These are phyloP conservation scores for Halyomorpha halys DNA, from an alignment of 1,140 invertebrate genomes.

Conservation along the genomic window DNA sequence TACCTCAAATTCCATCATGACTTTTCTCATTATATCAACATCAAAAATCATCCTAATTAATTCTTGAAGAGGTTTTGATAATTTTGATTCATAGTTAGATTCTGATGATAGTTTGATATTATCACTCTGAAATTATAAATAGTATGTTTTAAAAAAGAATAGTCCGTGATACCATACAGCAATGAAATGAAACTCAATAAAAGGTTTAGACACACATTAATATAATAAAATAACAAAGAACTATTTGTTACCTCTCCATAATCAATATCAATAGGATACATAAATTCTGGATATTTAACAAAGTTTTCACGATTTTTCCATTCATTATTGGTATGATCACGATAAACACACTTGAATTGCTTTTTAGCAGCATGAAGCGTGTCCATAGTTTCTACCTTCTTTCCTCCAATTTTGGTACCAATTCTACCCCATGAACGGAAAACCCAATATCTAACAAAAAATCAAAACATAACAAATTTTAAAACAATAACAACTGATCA, in stretches of 20 bases:
- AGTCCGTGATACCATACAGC: no score
- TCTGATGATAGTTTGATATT: constrained; percentile 19
- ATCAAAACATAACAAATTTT: constrained; percentile 1
- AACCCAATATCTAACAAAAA: constrained; percentile 56
- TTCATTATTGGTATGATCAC: constrained; percentile 75
- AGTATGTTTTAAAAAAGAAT: no score
- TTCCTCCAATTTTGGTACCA: constrained; percentile 81
- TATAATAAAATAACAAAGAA: no score
- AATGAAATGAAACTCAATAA: no score
- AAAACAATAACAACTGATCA: background rate
- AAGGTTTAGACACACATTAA: no score
- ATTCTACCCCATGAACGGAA: constrained; percentile 92
- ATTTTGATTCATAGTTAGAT: constrained; percentile 48
- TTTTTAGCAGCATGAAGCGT: constrained; percentile 48
- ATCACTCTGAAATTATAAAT: constrained; percentile 27
- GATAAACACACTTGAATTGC: constrained; percentile 58
- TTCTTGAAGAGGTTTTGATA: constrained; percentile 67
- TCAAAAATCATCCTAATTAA: constrained; percentile 84
- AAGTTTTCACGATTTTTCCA: constrained; percentile 63
- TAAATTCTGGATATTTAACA: constrained; percentile 65
- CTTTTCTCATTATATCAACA: constrained; percentile 80
- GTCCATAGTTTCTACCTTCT: constrained; percentile 54
- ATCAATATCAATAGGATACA: constrained; percentile 86
- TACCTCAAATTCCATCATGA: constrained; percentile 87
- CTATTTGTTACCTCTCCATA: constrained; percentile 49